These are phyloP conservation scores for Eulemur rufifrons DNA, from an alignment of 2,113 vertebrate genomes.

Conservation along the genomic window DNA sequence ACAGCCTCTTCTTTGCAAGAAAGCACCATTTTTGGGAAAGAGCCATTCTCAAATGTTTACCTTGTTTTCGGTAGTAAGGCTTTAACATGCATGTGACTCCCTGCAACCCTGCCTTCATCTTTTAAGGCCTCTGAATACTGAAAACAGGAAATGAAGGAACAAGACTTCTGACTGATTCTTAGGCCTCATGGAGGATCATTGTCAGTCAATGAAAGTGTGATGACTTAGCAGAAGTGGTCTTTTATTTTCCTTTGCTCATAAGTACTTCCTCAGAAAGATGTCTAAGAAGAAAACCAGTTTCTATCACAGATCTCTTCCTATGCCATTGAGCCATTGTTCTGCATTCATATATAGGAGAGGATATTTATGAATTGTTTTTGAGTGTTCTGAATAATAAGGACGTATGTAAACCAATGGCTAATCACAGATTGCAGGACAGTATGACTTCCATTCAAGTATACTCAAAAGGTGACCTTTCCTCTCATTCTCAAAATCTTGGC, in stretches of 20 bases:
- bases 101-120: background rate
- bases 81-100: background rate
- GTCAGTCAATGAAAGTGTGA: background rate
- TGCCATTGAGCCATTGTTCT: background rate
- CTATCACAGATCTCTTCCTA: background rate
- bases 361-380: background rate
- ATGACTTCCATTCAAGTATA: background rate
- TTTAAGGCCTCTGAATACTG: background rate
- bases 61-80: background rate
- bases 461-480: background rate
- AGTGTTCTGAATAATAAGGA: background rate
- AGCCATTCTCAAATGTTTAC: background rate
- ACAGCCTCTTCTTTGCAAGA: background rate
- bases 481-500: background rate
- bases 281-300: background rate
- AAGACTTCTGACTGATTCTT: background rate
- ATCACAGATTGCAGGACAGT: background rate
- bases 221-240: background rate
- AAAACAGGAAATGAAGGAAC: background rate
- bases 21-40: slow-evolving; percentile 5
- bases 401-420: background rate
- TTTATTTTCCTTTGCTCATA: background rate
- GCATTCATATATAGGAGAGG: background rate
- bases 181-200: background rate
- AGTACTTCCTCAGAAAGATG: background rate